A percentile compares a stretch with the other conserved stretches of the same genome.
Conservation (phyloP, 2,888 invertebrate genomes). For the Drosophila histrio region DNA sequence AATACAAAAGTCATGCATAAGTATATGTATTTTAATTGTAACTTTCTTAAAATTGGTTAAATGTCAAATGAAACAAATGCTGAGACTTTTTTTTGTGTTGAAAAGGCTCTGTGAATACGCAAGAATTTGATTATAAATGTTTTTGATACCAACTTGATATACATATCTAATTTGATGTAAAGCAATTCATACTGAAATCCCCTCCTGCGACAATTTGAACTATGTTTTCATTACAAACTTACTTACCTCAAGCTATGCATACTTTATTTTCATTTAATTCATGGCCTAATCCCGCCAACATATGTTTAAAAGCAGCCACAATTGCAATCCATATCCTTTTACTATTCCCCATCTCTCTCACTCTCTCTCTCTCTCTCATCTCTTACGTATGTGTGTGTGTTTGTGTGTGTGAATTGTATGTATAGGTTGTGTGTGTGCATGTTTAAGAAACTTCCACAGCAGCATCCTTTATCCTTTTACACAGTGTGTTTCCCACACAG, state of each 20-base stretch:
- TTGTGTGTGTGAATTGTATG: conserved; percentile 33
- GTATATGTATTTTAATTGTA: conserved; percentile 58
- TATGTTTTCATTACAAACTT: no score
- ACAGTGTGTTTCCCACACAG: not conserved
- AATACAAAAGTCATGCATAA: conserved; percentile 58
- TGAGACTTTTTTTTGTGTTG: conserved; percentile 44
- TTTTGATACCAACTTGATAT: conserved; percentile 30
- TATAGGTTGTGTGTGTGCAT: conserved; percentile 29
- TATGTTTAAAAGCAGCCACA: not conserved
- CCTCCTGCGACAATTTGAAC: not conserved
- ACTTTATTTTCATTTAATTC: not conserved
- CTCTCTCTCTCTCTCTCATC: conserved; percentile 18
- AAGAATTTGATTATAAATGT: conserved; percentile 51
- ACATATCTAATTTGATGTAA: conserved; percentile 5
- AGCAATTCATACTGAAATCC: not conserved
- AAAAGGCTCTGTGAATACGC: conserved; percentile 47
- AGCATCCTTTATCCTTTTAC: conserved; percentile 1
- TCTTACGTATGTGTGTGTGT: conserved; percentile 19
- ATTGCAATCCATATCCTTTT: conserved; percentile 4
- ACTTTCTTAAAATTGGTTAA: conserved; percentile 26
- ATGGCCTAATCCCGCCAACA: no score
- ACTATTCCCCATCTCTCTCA: not conserved
- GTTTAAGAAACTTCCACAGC: conserved; percentile 1
- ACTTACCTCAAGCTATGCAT: not conserved
- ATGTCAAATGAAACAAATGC: conserved; percentile 25